Base-by-base conservation (phyloP, 2,888 invertebrate species). In the Lissonota sp. region DNA sequence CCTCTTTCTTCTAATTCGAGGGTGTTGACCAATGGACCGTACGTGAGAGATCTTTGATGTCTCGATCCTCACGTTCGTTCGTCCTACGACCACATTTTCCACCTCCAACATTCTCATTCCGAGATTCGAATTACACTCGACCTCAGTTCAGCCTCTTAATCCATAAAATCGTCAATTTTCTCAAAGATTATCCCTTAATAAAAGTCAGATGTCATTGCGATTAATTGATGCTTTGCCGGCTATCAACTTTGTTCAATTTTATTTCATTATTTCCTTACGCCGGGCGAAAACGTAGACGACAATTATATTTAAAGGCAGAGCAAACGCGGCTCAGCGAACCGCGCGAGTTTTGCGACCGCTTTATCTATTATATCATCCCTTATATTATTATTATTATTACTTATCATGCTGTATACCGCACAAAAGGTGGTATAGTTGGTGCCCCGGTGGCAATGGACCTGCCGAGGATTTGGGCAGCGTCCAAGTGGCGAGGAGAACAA, bases 381-480 rank as follows among this genome's bases (percentile, higher is more conserved):
- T 37, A 6, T 72, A 40, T 79, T 79, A 79, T 74, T 44, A 63
- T 71, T 66, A 51, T 71, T 26, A 26, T 60, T 7, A 10, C 16
- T 74, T 44, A 63, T 71, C 62, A 51, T 71, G 49, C 55, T 53
- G 57, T 62, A 62, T 58, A 72, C 66, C 53, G 14, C 62, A 67
- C 39, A 67, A 58, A 66, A 26, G 60, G 70, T 44, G 46, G 55
- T 67, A 77, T 77, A 75, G 74, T 79, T 75, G 82, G 58, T 67
- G 64, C 57, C 55, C 37, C 64, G n/a, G 60, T 66, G 74, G 76
- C 80, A 79, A 62, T 16, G 67, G 69, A 72, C 79, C 77, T 84
- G 82, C 78, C 77, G 86, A 87, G 85, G 89, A 87, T 90, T 91
- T 91, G 90, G 91, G 87, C 85, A 84, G 87, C 87, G 85, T 90